Base-by-base conservation (phyloP, 2,888 invertebrate species). In the Pandemis heparana region DNA sequence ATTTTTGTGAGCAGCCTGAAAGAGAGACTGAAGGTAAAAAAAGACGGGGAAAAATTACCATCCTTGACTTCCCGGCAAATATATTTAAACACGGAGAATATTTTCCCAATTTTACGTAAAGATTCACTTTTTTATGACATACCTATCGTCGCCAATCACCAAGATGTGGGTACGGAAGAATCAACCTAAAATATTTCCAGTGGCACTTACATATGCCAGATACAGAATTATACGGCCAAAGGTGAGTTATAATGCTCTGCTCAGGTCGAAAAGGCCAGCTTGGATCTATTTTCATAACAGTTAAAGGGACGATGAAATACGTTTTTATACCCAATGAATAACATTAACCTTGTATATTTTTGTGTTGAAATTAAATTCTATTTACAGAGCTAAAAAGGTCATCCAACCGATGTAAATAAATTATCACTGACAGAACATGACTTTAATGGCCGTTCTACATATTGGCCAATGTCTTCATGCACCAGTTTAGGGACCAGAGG, bases 241-340 rank as follows among this genome's bases (percentile, higher is more conserved):
- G 23, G 51, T n/a, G 41, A 16, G 51, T 51, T 16, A 51, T 32
- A 16, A 16, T n/a, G 51, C 9, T 7, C 51, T 23, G 23, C 56
- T 23, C 23, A 8, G 5, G 23, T 12, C 12, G 23, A 56, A 12
- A 56, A 23, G 10, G n/a, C 48, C 8, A 18, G 23, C 10, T 23
- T 5, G 10, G 23, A 56, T 63, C 65, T 41, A 66, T 66, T 66
- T 41, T 32, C 8, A 41, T 23, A 18, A 14, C 18, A 12, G 12
- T 53, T 65, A 39, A 65, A 65, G 39, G 39, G 66, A 53, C 39
- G 9, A 1, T 38, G 51, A 9, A 18, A 16, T 51, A 51, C 66
- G 39, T 41, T 66, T 66, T 56, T 41, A 41, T 16, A 12, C 41
- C 51, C 65, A 53, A 41, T 66, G 39, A 66, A 51, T 38, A 65